Conservation (phyloP, 2,888 invertebrate genomes). For the Drosophila maculinotata region DNA sequence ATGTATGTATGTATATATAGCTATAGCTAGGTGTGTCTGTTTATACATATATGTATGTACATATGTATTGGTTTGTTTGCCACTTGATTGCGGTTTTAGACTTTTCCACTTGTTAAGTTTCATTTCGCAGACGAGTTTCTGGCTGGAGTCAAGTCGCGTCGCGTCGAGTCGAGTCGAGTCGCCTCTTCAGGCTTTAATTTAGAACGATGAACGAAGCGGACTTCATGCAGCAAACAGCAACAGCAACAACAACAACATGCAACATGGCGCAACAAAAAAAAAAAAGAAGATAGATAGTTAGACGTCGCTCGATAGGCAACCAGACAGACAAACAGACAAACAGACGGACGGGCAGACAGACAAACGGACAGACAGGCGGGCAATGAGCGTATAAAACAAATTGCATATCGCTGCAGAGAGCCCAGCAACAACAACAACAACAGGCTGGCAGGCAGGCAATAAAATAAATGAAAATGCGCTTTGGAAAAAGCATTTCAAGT, state of each 20-base stretch:
- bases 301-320: slow-evolving; percentile 50
- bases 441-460: slow-evolving; percentile 49
- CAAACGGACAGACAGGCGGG: slow-evolving; percentile 34
- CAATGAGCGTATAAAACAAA: slow-evolving; percentile 74
- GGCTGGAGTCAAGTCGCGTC: slow-evolving; percentile 36
- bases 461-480: slow-evolving; percentile 70
- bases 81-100: slow-evolving; percentile 74
- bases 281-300: slow-evolving; percentile 50
- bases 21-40: slow-evolving; percentile 1
- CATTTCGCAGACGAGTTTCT: slow-evolving; percentile 68
- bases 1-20: slow-evolving; percentile 1
- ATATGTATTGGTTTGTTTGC: slow-evolving; percentile 58
- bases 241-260: slow-evolving; percentile 27
- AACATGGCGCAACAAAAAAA: slow-evolving; percentile 8
- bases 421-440: slow-evolving; percentile 21
- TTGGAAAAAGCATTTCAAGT: slow-evolving; percentile 67
- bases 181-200: slow-evolving; percentile 69
- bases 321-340: slow-evolving; percentile 29
- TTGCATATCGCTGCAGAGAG: slow-evolving; percentile 67
- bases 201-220: slow-evolving; percentile 55
- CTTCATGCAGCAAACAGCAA: slow-evolving; percentile 18
- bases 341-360: slow-evolving; percentile 19
- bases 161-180: slow-evolving; percentile 32
- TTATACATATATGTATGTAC: slow-evolving; percentile 10
- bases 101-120: slow-evolving; percentile 75